Percentiles rank a stretch among this genome's conserved stretches.
Conservation (phyloP, 2,113 vertebrate species). For the Cricetomys ansorgei region DNA sequence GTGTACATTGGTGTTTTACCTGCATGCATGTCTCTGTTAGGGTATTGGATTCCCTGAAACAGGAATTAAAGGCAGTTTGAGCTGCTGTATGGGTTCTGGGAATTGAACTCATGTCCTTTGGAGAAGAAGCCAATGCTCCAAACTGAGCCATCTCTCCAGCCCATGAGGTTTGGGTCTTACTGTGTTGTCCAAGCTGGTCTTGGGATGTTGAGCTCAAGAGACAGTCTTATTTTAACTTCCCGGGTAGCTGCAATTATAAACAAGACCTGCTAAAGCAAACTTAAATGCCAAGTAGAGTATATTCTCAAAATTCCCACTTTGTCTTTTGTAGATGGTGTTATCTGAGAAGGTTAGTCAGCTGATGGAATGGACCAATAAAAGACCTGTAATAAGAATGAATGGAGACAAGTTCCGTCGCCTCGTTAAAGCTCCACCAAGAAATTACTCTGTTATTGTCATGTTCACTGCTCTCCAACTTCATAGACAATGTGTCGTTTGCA, state of each 20-base stretch:
- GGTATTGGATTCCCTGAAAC: no score
- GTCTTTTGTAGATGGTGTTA: constrained; percentile 90
- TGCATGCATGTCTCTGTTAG: no score
- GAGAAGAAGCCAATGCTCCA: no score
- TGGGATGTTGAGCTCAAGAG: not conserved
- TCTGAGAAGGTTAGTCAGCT: constrained; percentile 97
- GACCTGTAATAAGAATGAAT: constrained; percentile 96
- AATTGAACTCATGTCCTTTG: no score
- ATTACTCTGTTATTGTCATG: constrained; percentile 98
- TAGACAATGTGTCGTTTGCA: constrained; percentile 97
- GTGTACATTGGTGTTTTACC: no score
- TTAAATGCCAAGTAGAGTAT: constrained; percentile 37
- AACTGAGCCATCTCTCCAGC: no score
- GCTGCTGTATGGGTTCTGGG: no score
- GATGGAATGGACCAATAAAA: constrained; percentile 97
- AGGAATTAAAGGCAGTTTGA: no score
- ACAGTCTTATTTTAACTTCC: not conserved
- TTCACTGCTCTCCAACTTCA: constrained; percentile 98
- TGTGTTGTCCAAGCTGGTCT: not conserved
- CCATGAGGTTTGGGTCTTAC: not conserved
- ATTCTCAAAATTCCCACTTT: constrained; percentile 9
- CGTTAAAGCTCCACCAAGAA: constrained; percentile 96
- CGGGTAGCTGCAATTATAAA: not conserved
- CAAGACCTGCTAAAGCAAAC: not conserved
- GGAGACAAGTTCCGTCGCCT: constrained; percentile 98